These are phyloP conservation scores for Monomorium pharaonis DNA, from an alignment of 1,140 invertebrate species.

Conservation along the genomic window DNA sequence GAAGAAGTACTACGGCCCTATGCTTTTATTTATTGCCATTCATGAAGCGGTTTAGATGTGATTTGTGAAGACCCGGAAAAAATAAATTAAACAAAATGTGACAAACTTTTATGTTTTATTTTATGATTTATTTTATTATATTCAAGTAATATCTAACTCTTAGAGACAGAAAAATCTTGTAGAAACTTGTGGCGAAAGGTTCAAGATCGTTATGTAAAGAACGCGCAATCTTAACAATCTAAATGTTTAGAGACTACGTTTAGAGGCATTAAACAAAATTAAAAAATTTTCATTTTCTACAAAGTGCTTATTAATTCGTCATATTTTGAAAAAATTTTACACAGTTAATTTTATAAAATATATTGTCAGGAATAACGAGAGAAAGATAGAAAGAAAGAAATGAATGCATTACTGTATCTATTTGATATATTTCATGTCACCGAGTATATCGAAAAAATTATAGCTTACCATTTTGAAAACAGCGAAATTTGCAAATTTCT, in stretches of 20 bases:
- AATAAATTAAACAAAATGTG: no score
- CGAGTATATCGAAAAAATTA: not conserved
- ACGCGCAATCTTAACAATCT: not conserved
- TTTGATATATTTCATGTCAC: not conserved
- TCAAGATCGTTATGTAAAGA: not conserved
- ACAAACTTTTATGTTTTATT: no score
- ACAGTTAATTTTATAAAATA: not conserved
- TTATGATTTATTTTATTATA: no score
- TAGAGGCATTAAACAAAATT: not conserved
- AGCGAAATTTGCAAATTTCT: constrained; percentile 61
- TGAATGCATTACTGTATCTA: not conserved
- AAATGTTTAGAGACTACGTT: not conserved
- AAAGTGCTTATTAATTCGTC: not conserved
- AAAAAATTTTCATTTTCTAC: not conserved
- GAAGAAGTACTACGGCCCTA: no score
- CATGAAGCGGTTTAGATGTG: no score
- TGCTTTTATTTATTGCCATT: no score
- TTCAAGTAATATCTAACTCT: no score
- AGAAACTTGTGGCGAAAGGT: not conserved
- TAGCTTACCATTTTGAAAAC: constrained; percentile 39
- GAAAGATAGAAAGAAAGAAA: no score
- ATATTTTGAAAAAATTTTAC: not conserved
- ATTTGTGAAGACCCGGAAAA: no score
- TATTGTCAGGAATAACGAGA: not conserved
- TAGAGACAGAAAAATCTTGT: no score